Conservation (phyloP, 2,888 invertebrate species). For the Drosophila melanosoma region DNA sequence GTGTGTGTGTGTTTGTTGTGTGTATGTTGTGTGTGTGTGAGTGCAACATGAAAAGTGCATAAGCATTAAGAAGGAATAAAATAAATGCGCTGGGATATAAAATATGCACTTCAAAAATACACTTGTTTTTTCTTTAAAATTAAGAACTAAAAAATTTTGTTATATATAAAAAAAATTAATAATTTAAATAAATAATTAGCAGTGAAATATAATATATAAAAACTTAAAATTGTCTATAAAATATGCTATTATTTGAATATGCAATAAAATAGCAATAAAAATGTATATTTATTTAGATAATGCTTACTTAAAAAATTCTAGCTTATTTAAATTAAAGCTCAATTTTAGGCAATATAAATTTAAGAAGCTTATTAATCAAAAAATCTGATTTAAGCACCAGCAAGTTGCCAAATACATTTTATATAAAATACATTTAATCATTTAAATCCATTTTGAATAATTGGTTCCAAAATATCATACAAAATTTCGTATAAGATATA, state of each 20-base stretch:
- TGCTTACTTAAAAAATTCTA: not conserved
- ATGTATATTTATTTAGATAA: not conserved
- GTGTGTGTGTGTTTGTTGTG: slow-evolving; percentile 35
- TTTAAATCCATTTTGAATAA: not conserved
- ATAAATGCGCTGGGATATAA: slow-evolving; percentile 4
- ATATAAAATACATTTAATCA: not conserved
- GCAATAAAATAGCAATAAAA: not conserved
- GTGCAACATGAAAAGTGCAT: slow-evolving; percentile 42
- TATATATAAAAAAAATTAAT: not conserved
- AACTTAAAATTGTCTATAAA: not conserved
- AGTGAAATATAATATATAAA: not conserved
- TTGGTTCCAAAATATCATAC: not conserved
- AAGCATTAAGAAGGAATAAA: slow-evolving; percentile 1
- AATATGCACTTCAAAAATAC: not conserved
- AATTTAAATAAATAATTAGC: not conserved
- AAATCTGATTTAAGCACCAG: too few species aligned
- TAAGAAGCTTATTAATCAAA: not conserved
- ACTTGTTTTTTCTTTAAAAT: slow-evolving; percentile 13
- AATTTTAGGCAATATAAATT: not conserved
- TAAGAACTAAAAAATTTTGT: not conserved
- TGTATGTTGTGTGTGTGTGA: slow-evolving; percentile 25
- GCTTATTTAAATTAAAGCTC: not conserved
- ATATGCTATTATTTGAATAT: not conserved
- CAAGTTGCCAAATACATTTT: not conserved
- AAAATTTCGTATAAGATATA: not conserved